A percentile compares a stretch with the other conserved stretches of the same genome.
Conservation (phyloP, 2,797 vertebrate genomes). For the Danio jaintianensis region DNA sequence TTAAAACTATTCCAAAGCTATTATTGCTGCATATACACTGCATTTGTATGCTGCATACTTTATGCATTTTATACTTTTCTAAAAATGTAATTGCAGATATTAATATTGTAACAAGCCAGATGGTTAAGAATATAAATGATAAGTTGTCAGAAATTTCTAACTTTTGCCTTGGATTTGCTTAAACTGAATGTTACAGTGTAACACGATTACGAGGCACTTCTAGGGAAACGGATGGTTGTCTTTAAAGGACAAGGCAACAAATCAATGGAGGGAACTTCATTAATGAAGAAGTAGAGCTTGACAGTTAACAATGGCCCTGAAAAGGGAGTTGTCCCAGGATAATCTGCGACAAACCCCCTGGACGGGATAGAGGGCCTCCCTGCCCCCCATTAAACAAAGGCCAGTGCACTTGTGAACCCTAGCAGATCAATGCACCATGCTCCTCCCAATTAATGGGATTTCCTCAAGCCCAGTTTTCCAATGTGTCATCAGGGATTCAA, state of each 20-base stretch:
- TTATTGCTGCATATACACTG: not conserved
- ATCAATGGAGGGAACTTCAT: slow-evolving; percentile 76
- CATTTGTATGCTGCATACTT: too few relatives aligned
- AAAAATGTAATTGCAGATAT: not conserved
- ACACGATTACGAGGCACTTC: slow-evolving; percentile 62
- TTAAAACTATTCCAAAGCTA: not conserved
- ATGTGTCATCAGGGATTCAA: slow-evolving; percentile 35
- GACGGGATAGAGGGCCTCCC: slow-evolving; percentile 71
- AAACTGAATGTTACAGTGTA: slow-evolving; percentile 70
- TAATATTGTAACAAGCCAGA: not conserved
- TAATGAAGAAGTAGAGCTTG: slow-evolving; percentile 71
- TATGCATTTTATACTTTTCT: too few relatives aligned
- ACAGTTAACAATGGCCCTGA: slow-evolving; percentile 69
- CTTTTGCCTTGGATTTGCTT: slow-evolving; percentile 16
- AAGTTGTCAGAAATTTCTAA: not conserved
- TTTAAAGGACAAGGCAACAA: slow-evolving; percentile 60
- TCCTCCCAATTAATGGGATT: slow-evolving; percentile 57
- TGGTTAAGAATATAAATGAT: too few relatives aligned
- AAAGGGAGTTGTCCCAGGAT: slow-evolving; percentile 62
- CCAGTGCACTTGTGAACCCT: slow-evolving; percentile 59
- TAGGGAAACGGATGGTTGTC: slow-evolving; percentile 41
- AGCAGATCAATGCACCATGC: slow-evolving; percentile 56
- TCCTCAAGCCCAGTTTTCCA: slow-evolving; percentile 43
- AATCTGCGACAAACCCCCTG: slow-evolving; percentile 66
- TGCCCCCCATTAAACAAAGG: slow-evolving; percentile 58